Evolutionary conservation across 53 echinoderm and acorn worm species (phyloP), one percentile per base, ranked within the genome.

Genomic region (Henricia sp.): DNA sequence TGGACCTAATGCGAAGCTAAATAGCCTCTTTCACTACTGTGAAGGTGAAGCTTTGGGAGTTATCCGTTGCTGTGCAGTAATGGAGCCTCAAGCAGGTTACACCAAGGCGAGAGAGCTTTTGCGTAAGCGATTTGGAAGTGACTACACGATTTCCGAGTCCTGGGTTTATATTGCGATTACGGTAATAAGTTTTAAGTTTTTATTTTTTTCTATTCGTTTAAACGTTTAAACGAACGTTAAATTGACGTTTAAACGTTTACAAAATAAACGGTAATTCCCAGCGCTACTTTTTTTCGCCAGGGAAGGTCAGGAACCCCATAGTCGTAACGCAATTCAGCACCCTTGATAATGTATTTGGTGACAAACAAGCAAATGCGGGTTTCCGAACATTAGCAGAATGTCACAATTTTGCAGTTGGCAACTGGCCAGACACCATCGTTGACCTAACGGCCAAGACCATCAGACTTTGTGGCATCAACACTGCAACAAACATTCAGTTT

Each of bases 261-360:
- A n/a, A n/a, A n/a, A n/a, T n/a, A n/a, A n/a, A n/a, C n/a, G n/a
- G n/a, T n/a, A n/a, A n/a, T n/a, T n/a, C n/a, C n/a, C n/a, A 48
- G 48, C 48, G 9, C 48, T 11, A 70, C 50, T 50, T 70, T 70
- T 46, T 70, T 70, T 21, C 70, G 43, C 70, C 70, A 70, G 1
- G 70, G 50, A 6, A 70, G 70, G 28, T 70, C 44, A 1, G 70
- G 27, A 2, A 70, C 70, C 3, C 70, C 70, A 46, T 70, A 70
- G 17, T 70, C 70, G 30, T 48, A 70, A 37, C 70, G 46, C 30
- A 70, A 30, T 13, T 70, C 70, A 2, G 11, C 46, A 6, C 70
- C 70, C 1, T 21, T 43, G 13, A 10, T 27, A 16, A 70, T 70
- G 28, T 70, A 28, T 2, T 34, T 11, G 4, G 1, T 46, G 1